phyloP scores from a whole-genome alignment of 2,888 invertebrate species.

The Parascotia fuliginaria region DNA sequence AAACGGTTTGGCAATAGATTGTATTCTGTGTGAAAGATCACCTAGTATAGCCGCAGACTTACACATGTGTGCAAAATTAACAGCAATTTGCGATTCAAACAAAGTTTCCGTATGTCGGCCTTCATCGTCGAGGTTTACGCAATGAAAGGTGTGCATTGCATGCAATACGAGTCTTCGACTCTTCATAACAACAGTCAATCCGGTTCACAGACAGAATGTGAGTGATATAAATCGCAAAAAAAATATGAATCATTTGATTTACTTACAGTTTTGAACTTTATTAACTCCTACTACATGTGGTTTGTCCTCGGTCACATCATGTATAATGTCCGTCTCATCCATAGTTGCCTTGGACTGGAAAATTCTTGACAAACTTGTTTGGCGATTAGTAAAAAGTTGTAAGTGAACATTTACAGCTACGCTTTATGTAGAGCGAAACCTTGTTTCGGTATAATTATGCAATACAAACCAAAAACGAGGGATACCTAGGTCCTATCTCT shows the following conservation, averaged over 20 bases:
- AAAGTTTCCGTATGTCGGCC: conserved; percentile 69
- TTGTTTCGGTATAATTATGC: conserved; percentile 23
- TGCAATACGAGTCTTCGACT: conserved; percentile 52
- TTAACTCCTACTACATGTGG: too few species aligned
- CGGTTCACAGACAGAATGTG: conserved; percentile 20
- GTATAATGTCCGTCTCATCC: conserved; percentile 17
- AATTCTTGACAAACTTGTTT: conserved; percentile 49
- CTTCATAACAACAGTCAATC: conserved; percentile 34
- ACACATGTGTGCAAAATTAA: conserved; percentile 48
- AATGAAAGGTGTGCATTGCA: conserved; percentile 57
- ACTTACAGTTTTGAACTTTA: background rate
- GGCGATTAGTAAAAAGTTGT: conserved; percentile 47
- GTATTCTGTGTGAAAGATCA: conserved; percentile 16
- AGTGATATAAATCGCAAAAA: conserved; percentile 6
- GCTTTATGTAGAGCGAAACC: conserved; percentile 31
- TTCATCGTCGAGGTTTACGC: conserved; percentile 59
- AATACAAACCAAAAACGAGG: conserved; percentile 8
- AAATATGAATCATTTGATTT: background rate
- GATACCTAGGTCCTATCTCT: background rate
- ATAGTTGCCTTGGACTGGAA: conserved; percentile 33
- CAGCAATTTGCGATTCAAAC: conserved; percentile 59
- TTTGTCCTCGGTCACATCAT: conserved; percentile 4
- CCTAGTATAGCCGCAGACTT: conserved; percentile 10
- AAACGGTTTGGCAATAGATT: conserved; percentile 38
- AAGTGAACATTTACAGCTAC: conserved; percentile 34